Base-by-base conservation (phyloP, 64 coral and sea anemone species). In the Hydrozoanthus tunicans region DNA sequence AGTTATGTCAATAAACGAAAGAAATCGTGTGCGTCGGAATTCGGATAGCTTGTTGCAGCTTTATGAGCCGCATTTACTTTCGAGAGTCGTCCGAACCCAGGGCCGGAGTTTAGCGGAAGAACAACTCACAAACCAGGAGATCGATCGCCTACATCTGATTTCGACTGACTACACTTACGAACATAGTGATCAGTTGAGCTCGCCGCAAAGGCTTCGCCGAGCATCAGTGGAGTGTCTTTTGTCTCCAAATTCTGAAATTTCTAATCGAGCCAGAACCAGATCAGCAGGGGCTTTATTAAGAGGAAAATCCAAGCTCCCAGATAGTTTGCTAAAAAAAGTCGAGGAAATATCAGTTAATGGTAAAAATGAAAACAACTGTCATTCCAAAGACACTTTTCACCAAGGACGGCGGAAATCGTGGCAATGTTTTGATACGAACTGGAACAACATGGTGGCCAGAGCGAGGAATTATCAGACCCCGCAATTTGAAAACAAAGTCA, bases 1-100 rank as follows among this genome's bases (percentile, higher is more conserved):
- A 75, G 70, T 88, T 74, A 60, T 75, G 84, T 88, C 84, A 88
- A 74, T 70, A 88, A 88, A 25, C 9, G 60, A 82, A 88, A n/a
- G 53, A 8, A 20, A 56, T 71, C n/a, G 58, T 86, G 53, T 5
- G 26, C 65, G 68, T 6, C 55, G 84, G 14, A 61, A 58, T 10
- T 88, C 68, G 3, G 84, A 88, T 15, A 70, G 56, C 1, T 6
- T n/a, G 2, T 20, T 72, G 17, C 53, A 67, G 55, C n/a, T 70
- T 0, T 3, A 32, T 6, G 54, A 51, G 53, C 43, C 53, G 6
- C 65, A 58, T 9, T 7, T 51, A 0, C 52, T 73, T 43, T 57
- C 67, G 58, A 26, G 53, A 73, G 53, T 43, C 15, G 12, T 88
- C 23, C 69, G 23, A 58, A 17, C 84, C 25, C 65, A 61, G 11